Conservation (phyloP, 2,888 invertebrate genomes). For the Disparrhopalites patrizii region DNA sequence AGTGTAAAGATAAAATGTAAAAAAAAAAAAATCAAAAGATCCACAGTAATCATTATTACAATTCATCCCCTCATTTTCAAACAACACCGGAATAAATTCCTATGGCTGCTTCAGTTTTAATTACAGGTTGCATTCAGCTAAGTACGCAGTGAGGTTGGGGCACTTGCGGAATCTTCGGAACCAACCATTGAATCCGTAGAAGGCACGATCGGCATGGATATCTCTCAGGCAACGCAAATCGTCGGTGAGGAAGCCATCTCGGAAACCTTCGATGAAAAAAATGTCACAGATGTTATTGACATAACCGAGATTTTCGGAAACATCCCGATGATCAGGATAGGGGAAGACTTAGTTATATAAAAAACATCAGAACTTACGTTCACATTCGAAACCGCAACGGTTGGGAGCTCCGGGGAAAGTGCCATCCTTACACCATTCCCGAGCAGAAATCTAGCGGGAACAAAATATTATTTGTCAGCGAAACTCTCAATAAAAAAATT, state of each 20-base stretch:
- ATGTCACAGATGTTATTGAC: too few species aligned
- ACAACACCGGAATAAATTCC: too few species aligned
- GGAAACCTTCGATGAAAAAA: slow-evolving; percentile 14
- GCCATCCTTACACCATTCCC: slow-evolving; percentile 15
- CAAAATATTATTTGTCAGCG: background rate
- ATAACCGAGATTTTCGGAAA: too few species aligned
- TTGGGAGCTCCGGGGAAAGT: slow-evolving; percentile 9
- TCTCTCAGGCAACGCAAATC: slow-evolving; percentile 19
- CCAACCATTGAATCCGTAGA: slow-evolving; percentile 26
- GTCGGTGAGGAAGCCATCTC: slow-evolving; percentile 22
- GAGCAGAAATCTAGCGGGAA: slow-evolving; percentile 10
- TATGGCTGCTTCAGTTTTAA: too few species aligned
- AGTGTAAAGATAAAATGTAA: too few species aligned
- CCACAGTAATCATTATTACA: background rate
- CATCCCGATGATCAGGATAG: too few species aligned
- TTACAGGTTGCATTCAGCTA: slow-evolving; percentile 21
- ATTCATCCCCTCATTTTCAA: too few species aligned
- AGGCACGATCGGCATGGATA: slow-evolving; percentile 15
- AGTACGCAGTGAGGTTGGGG: slow-evolving; percentile 17
- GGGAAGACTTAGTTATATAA: too few species aligned
- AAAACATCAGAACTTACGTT: too few species aligned
- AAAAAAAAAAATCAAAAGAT: too few species aligned
- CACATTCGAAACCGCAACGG: slow-evolving; percentile 2
- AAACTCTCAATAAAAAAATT: too few species aligned
- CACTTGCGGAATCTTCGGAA: slow-evolving; percentile 17